Evolutionary conservation across 2,113 vertebrate species (phyloP).

Genomic region (Apus apus): DNA sequence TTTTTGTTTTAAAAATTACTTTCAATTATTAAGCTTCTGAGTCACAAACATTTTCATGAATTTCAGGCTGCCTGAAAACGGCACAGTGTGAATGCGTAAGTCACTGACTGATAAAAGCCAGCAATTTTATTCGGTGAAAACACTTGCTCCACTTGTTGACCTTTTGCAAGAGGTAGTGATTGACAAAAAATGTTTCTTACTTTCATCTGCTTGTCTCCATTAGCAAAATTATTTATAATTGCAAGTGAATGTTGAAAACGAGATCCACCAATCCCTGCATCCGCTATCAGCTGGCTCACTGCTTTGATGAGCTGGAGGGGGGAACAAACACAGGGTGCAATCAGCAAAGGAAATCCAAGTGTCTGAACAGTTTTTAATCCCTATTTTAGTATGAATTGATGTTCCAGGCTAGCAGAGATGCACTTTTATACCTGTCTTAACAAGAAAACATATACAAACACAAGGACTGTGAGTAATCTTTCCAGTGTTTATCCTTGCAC

Average conservation of each 20-base stretch:
- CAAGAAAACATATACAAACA: neutral
- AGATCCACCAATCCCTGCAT: slow-evolving; percentile 95
- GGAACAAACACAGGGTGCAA: neutral
- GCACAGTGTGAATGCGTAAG: neutral
- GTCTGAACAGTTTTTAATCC: neutral
- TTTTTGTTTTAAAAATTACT: neutral
- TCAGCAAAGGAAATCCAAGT: neutral
- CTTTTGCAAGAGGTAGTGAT: slow-evolving; percentile 1
- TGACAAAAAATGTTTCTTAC: slow-evolving; percentile 76
- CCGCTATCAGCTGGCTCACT: slow-evolving; percentile 96
- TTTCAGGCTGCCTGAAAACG: neutral
- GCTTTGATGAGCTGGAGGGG: slow-evolving; percentile 91
- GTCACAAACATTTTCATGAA: neutral
- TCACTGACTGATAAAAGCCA: neutral
- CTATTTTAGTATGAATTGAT: neutral
- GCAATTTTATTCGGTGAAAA: neutral
- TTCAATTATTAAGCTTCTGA: neutral
- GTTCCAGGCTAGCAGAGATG: neutral
- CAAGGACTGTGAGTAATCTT: neutral
- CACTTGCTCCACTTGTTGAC: neutral
- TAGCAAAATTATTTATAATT: slow-evolving; percentile 98
- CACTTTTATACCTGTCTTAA: neutral
- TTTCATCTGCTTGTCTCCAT: slow-evolving; percentile 95
- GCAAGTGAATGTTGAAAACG: slow-evolving; percentile 96
- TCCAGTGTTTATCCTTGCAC: neutral